Evolutionary conservation across 2,888 invertebrate genomes (phyloP).

Genomic region (Griposia aprilina): DNA sequence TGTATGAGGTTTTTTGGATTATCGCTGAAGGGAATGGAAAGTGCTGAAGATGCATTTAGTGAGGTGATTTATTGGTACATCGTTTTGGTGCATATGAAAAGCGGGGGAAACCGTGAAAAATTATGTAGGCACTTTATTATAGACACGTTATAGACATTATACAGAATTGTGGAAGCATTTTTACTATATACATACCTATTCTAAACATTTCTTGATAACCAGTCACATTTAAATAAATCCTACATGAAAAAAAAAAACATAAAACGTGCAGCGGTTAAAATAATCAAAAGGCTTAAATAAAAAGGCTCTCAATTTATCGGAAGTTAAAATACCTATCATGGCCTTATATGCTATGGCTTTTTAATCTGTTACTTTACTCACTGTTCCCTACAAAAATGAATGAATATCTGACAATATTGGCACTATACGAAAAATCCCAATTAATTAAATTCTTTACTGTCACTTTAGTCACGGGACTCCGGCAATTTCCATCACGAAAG

Average conservation of each 20-base stretch:
- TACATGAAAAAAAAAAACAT: not conserved
- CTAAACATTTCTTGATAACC: not conserved
- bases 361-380: not conserved
- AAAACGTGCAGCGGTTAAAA: not conserved
- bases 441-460: constrained; percentile 1
- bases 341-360: not conserved
- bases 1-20: constrained; percentile 53
- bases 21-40: constrained; percentile 38
- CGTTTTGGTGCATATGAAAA: not conserved
- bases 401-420: constrained; percentile 28
- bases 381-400: not conserved
- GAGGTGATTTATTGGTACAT: constrained; percentile 35
- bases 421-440: constrained; percentile 1
- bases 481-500: constrained; percentile 11
- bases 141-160: not conserved
- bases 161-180: not conserved
- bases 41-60: constrained; percentile 39
- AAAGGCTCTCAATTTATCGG: not conserved
- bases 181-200: not conserved
- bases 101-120: not conserved
- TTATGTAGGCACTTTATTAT: too few species aligned
- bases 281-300: not conserved
- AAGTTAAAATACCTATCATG: not conserved
- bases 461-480: not conserved
- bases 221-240: not conserved